Evolutionary conservation across 2,113 vertebrate genomes (phyloP), one percentile per base, ranked within the genome.

Genomic region (Monarcha castaneiventris): DNA sequence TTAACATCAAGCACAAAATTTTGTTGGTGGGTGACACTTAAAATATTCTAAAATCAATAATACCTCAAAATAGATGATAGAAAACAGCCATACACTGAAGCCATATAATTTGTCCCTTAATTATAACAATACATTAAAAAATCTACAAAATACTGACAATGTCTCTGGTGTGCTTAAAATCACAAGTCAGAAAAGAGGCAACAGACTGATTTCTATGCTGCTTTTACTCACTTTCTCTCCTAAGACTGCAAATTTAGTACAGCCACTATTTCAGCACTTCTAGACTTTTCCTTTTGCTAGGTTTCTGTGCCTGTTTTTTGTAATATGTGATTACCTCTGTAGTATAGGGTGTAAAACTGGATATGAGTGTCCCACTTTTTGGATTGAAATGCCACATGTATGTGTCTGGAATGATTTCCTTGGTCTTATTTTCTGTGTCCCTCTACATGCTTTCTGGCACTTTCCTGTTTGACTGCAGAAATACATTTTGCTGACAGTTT

Each of bases 401-500:
- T 20, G 39, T 11, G 10, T 39, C 49, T 75, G 51, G 33, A 91
- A 80, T 51, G 0, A 59, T 77, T 93, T 95, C 23, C n/a, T 77
- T 54, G 23, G 10, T 44, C 13, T 92, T 73, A 41, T 72, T 92
- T 84, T 89, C 58, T 79, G 10, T 5, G 43, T 76, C 23, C 16
- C 35, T 39, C 9, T 44, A 22, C 56, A 54, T 0, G 0, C 9
- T 83, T 90, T 76, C 89, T 90, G 75, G 3, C 6, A 62, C 26
- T 86, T 90, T 69, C 62, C 32, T 85, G 25, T 88, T 87, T 77
- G 35, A 84, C 61, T 68, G 54, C 8, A 16, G 82, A 80, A 91
- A 90, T 59, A 51, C 19, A 59, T 93, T 91, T 88, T 93, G 55
- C 63, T 94, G 87, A 93, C 89, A 88, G 46, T 44, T 95, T 93